Conservation (phyloP, 2,888 invertebrate species). For the Willowsia nigromaculata region DNA sequence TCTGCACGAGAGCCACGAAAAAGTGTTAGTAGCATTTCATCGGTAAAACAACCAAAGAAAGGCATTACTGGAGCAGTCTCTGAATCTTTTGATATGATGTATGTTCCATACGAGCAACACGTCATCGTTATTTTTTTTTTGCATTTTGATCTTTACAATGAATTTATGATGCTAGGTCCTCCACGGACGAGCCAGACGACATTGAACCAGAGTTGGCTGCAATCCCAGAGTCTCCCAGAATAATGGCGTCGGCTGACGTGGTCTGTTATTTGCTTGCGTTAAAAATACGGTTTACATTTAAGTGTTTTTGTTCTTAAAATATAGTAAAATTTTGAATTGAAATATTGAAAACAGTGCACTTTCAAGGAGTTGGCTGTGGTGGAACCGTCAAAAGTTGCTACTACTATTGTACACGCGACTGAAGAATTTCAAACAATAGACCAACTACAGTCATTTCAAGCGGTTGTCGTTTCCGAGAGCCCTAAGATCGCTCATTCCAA, state of each 20-base stretch:
- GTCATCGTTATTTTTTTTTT: not conserved
- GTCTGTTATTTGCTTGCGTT: no score
- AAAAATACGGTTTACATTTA: no score
- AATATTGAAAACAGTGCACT: slow-evolving; percentile 82
- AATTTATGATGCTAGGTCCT: slow-evolving; percentile 76
- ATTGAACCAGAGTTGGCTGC: slow-evolving; percentile 93
- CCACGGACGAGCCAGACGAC: slow-evolving; percentile 89
- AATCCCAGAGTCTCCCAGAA: slow-evolving; percentile 89
- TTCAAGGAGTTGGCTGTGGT: slow-evolving; percentile 83
- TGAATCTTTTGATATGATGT: slow-evolving; percentile 76
- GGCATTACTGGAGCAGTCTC: slow-evolving; percentile 48
- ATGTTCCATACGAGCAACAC: not conserved
- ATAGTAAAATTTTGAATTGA: slow-evolving; percentile 2
- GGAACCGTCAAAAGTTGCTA: slow-evolving; percentile 84
- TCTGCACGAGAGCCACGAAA: slow-evolving; percentile 69
- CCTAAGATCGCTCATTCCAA: slow-evolving; percentile 72
- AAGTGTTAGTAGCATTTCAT: slow-evolving; percentile 74
- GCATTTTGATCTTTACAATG: slow-evolving; percentile 19
- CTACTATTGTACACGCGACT: slow-evolving; percentile 78
- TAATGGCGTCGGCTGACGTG: slow-evolving; percentile 78
- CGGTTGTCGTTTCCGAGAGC: slow-evolving; percentile 73
- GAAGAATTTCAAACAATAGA: slow-evolving; percentile 73
- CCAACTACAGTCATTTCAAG: slow-evolving; percentile 73
- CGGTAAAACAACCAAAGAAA: slow-evolving; percentile 59
- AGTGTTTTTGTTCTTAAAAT: not conserved